Conservation (phyloP, 2,888 invertebrate genomes). For the Cataglyphis altisquamis region DNA sequence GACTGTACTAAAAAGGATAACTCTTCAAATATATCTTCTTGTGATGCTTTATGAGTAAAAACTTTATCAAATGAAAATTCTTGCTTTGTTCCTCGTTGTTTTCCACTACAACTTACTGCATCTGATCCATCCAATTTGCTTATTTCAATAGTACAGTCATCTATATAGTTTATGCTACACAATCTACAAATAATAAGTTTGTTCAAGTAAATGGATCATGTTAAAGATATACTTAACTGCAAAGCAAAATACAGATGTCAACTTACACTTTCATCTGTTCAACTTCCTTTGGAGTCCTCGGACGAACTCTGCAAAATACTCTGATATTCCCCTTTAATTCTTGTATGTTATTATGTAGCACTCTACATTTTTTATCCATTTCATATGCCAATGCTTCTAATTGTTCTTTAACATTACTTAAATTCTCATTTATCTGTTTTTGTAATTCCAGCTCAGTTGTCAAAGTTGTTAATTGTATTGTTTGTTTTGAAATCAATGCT, state of each 20-base stretch:
- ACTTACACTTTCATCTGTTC: conserved; percentile 84
- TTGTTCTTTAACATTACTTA: conserved; percentile 85
- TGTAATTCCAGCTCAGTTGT: conserved; percentile 78
- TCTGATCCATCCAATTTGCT: conserved; percentile 86
- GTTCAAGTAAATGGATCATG: conserved; percentile 1
- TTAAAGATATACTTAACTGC: background rate
- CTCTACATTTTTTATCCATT: conserved; percentile 88
- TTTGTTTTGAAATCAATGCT: conserved; percentile 66
- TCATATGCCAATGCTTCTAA: conserved; percentile 87
- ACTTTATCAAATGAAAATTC: conserved; percentile 95
- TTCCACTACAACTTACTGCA: conserved; percentile 76
- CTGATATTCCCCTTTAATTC: conserved; percentile 93
- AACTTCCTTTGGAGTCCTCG: conserved; percentile 89
- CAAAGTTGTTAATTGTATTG: conserved; percentile 76
- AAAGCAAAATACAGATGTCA: background rate
- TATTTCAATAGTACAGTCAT: conserved; percentile 89
- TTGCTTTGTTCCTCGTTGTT: conserved; percentile 87
- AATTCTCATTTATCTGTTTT: conserved; percentile 67
- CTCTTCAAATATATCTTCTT: conserved; percentile 94
- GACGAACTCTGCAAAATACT: conserved; percentile 93
- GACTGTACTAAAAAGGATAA: conserved; percentile 95
- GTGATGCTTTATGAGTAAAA: conserved; percentile 91
- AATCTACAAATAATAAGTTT: conserved; percentile 74
- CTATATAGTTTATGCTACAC: conserved; percentile 88
- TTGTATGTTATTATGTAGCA: conserved; percentile 91